Conservation (phyloP, 2,113 vertebrate species). For the Bufo gargarizans region DNA sequence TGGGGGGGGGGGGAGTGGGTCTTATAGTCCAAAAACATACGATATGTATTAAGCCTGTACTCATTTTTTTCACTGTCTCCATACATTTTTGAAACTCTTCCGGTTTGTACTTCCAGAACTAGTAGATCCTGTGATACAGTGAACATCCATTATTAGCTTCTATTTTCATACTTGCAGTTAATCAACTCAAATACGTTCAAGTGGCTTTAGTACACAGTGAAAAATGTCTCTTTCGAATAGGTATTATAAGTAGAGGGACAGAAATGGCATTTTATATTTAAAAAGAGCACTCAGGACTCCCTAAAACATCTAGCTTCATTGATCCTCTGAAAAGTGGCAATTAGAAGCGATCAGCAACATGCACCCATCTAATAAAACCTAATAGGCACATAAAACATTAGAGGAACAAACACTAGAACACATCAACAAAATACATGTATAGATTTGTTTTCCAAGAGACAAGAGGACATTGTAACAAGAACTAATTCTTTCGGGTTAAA, state of each 20-base stretch:
- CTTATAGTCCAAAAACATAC: too few relatives aligned
- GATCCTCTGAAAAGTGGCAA: neutral
- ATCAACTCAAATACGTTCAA: neutral
- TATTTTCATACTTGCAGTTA: constrained; percentile 27
- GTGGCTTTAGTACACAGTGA: neutral
- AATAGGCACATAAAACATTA: neutral
- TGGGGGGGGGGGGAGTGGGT: too few relatives aligned
- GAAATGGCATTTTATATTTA: too few relatives aligned
- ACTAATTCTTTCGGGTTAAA: neutral
- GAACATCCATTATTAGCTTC: neutral
- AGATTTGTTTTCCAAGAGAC: neutral
- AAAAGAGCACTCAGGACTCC: neutral
- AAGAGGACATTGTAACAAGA: neutral
- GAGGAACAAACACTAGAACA: neutral
- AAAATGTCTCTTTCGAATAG: neutral
- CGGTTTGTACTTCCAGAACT: neutral
- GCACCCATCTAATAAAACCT: neutral
- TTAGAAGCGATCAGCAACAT: neutral
- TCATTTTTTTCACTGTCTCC: too few relatives aligned
- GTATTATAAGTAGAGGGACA: neutral
- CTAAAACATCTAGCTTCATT: neutral
- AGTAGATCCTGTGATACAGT: neutral
- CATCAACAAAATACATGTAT: neutral
- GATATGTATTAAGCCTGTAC: too few relatives aligned
- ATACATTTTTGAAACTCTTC: too few relatives aligned